Conservation (phyloP, 64 coral and sea anemone genomes). For the Pachyseris speciosa region DNA sequence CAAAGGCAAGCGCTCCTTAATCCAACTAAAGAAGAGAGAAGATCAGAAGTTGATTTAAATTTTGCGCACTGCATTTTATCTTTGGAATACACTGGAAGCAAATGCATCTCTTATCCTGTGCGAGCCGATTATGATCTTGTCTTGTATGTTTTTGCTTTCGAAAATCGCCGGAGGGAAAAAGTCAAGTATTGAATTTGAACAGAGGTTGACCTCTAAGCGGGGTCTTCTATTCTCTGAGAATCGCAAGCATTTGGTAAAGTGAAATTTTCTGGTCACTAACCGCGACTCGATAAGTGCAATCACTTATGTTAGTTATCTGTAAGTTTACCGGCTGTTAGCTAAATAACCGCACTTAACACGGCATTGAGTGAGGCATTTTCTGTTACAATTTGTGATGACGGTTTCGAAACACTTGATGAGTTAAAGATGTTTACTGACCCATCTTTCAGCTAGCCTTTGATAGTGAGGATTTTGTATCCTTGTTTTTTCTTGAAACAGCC, state of each 20-base stretch:
- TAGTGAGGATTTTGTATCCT: no score
- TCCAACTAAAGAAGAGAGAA: background rate
- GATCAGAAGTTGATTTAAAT: background rate
- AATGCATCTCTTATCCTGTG: background rate
- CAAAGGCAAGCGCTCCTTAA: background rate
- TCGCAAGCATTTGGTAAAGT: background rate
- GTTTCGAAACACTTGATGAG: no score
- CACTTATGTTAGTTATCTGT: no score
- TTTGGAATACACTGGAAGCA: background rate
- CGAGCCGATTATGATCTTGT: background rate
- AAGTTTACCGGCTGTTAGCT: no score
- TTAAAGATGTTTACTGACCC: no score
- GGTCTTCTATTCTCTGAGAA: background rate
- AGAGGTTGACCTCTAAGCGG: background rate
- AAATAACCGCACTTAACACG: no score
- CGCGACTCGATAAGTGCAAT: background rate
- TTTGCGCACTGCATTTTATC: no score
- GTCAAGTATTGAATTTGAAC: background rate
- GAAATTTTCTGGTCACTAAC: background rate
- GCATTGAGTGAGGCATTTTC: no score
- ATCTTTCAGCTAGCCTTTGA: no score
- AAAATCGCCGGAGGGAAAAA: background rate
- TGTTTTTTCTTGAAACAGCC: no score
- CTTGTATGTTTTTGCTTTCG: background rate
- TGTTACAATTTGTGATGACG: no score